Conservation (phyloP, 1,140 invertebrate genomes). For the Hetaerina americana region DNA sequence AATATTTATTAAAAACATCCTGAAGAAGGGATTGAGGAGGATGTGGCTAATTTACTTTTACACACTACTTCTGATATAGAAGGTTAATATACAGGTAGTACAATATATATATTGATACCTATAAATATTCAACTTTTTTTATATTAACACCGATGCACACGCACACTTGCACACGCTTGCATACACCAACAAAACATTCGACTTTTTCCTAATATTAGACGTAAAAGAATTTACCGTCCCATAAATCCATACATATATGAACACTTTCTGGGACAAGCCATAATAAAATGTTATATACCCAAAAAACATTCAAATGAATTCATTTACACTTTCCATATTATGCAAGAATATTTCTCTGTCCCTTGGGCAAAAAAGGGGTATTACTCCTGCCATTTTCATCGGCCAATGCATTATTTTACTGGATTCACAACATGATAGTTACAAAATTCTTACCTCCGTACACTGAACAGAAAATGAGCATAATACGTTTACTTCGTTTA, state of each 20-base stretch:
- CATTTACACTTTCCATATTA: too few species aligned
- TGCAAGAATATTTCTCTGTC: too few species aligned
- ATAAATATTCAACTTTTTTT: conserved; percentile 1
- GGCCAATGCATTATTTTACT: too few species aligned
- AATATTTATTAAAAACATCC: background rate
- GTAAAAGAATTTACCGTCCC: background rate
- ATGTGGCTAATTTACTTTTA: background rate
- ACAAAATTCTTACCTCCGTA: too few species aligned
- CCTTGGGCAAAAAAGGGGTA: too few species aligned
- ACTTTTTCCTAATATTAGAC: background rate
- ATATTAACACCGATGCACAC: background rate
- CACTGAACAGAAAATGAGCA: too few species aligned
- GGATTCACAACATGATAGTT: too few species aligned
- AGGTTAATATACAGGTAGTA: background rate
- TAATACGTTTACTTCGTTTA: too few species aligned
- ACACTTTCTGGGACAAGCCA: background rate
- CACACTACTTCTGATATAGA: background rate
- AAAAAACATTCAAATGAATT: too few species aligned
- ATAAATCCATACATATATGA: background rate
- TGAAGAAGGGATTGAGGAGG: background rate
- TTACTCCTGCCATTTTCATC: too few species aligned
- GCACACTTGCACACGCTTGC: background rate
- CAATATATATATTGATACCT: background rate
- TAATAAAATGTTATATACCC: background rate
- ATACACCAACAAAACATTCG: background rate